Percentiles rank a stretch among this genome's conserved stretches.
phyloP scores from a whole-genome alignment of 1,140 invertebrate species.

The Sarcophaga bullata region DNA sequence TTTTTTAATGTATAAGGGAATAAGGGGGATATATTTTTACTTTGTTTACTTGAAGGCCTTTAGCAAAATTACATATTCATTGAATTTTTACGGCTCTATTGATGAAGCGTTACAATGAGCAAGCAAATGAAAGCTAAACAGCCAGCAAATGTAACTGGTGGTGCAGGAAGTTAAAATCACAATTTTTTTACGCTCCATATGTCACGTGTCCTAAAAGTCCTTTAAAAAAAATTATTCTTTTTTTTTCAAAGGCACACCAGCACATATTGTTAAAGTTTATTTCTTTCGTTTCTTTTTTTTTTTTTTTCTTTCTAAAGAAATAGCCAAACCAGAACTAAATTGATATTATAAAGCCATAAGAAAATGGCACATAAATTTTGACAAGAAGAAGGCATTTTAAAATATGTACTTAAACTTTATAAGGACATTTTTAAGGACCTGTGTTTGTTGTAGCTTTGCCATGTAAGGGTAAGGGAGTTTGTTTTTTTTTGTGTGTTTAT shows the following conservation, averaged over 20 bases:
- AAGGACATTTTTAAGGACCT: conserved; percentile 8
- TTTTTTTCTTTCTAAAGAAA: background rate
- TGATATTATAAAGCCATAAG: conserved; percentile 6
- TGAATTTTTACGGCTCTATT: conserved; percentile 29
- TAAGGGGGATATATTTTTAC: too few species aligned
- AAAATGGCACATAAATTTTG: background rate
- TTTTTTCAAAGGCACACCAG: conserved; percentile 42
- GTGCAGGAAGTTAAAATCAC: background rate
- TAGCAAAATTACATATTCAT: conserved; percentile 29
- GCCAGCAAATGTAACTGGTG: background rate
- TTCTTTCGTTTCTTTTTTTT: too few species aligned
- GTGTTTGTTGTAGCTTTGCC: background rate
- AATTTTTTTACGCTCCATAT: conserved; percentile 44
- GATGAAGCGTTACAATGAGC: background rate
- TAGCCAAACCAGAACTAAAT: conserved; percentile 28
- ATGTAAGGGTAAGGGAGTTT: background rate
- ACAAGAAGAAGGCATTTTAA: conserved; percentile 35
- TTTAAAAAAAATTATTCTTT: conserved; percentile 41
- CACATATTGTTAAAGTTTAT: background rate
- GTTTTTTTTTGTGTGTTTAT: conserved; percentile 4
- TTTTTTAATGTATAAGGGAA: too few species aligned
- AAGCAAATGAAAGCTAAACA: background rate
- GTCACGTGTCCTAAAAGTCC: conserved; percentile 55
- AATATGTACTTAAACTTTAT: conserved; percentile 12
- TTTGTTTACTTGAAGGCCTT: background rate